Conservation (phyloP, 2,113 vertebrate genomes). For the Tringa solitaria region DNA sequence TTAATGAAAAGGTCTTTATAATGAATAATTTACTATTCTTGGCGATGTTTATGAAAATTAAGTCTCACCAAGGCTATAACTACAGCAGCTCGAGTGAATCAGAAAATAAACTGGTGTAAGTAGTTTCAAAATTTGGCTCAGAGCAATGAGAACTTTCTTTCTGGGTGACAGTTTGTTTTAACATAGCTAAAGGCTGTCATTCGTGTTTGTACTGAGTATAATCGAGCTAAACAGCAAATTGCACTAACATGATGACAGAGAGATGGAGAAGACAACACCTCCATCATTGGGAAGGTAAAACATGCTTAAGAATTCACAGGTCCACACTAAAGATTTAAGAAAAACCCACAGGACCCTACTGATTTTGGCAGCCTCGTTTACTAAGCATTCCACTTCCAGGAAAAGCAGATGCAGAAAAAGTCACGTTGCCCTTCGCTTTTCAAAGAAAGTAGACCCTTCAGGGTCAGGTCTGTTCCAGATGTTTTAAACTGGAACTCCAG, state of each 20-base stretch:
- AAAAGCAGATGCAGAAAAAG: not conserved
- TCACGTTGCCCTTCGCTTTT: not conserved
- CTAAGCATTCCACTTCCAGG: not conserved
- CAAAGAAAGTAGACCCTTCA: not conserved
- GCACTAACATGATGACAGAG: not conserved
- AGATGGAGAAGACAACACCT: not conserved
- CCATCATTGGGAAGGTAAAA: not conserved
- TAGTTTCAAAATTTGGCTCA: not conserved
- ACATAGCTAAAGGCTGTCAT: not conserved
- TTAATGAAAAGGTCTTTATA: constrained; percentile 51
- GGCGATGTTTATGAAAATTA: constrained; percentile 32
- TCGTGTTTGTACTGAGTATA: not conserved
- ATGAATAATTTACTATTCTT: constrained; percentile 58
- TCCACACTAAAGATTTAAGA: not conserved
- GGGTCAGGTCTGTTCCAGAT: not conserved
- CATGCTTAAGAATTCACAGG: not conserved
- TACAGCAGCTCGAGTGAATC: not conserved
- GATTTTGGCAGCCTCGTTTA: not conserved
- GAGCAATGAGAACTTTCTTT: not conserved
- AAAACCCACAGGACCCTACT: not conserved
- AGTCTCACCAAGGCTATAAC: not conserved
- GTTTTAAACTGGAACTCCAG: not conserved
- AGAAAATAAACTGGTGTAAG: not conserved
- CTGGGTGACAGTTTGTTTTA: constrained; percentile 4
- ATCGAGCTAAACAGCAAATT: not conserved